Conservation (phyloP, 2,797 vertebrate species). For the Apogon hyalosoma region DNA sequence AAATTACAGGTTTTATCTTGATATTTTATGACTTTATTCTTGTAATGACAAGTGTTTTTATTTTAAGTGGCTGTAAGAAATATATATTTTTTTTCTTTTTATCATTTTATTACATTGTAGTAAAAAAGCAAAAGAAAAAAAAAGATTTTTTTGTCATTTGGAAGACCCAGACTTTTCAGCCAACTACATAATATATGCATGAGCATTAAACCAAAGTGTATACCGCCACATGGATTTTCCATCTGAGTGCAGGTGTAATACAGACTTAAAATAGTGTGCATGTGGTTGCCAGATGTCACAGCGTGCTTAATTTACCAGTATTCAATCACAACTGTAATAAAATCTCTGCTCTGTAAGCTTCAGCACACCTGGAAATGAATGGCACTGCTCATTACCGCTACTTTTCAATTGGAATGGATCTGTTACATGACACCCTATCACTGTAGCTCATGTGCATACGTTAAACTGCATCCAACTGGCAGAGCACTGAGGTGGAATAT, state of each 20-base stretch:
- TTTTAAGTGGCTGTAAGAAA: too few species aligned
- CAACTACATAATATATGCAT: too few species aligned
- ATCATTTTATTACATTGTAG: too few species aligned
- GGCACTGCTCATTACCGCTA: conserved; percentile 65
- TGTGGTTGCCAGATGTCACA: conserved; percentile 52
- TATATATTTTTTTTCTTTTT: too few species aligned
- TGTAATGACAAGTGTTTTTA: too few species aligned
- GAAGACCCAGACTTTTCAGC: conserved; percentile 19
- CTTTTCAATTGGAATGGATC: conserved; percentile 62
- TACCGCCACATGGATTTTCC: too few species aligned
- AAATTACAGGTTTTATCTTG: too few species aligned
- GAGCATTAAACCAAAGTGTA: too few species aligned
- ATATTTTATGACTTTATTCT: too few species aligned
- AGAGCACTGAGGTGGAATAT: conserved; percentile 73
- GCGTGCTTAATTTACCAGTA: conserved; percentile 52
- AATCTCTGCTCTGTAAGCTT: conserved; percentile 60
- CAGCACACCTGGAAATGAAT: conserved; percentile 65
- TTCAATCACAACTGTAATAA: conserved; percentile 67
- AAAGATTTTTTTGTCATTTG: too few species aligned
- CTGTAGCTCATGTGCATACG: conserved; percentile 57
- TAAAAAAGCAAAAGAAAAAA: too few species aligned
- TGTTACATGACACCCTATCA: conserved; percentile 66
- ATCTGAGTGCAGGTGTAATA: conserved; percentile 32
- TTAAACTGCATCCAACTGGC: conserved; percentile 73
- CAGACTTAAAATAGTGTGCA: conserved; percentile 3